phyloP scores from a whole-genome alignment of 2,113 vertebrate genomes.

The Phainopepla nitens region DNA sequence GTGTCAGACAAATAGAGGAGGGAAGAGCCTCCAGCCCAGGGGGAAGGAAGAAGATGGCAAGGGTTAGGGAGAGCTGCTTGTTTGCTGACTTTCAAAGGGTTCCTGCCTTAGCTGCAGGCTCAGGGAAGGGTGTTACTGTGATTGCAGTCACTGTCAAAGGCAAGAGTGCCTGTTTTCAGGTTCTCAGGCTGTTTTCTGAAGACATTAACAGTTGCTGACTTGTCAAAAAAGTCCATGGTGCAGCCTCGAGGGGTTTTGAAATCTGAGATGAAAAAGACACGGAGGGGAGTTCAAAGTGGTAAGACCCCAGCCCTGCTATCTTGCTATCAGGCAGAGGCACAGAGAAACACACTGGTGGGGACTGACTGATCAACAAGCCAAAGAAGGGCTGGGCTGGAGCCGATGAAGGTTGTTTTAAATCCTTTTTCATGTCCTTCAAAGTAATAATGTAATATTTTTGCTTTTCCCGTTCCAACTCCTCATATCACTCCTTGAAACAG shows the following conservation, averaged over 20 bases:
- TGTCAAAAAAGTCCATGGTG: not conserved
- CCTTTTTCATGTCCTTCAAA: not conserved
- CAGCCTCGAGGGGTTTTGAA: not conserved
- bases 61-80: not conserved
- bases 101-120: not conserved
- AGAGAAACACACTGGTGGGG: not conserved
- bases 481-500: not conserved
- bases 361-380: not conserved
- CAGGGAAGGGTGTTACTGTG: not conserved
- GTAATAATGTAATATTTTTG: not conserved
- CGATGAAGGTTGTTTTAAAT: not conserved
- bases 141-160: not conserved
- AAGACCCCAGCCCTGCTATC: not conserved
- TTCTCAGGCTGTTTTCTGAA: constrained; percentile 1
- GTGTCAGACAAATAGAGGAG: not conserved
- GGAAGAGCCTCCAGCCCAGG: not conserved
- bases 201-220: not conserved
- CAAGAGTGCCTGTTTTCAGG: not conserved
- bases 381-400: not conserved
- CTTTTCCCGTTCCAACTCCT: not conserved
- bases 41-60: not conserved
- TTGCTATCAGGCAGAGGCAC: not conserved
- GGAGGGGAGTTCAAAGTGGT: not conserved
- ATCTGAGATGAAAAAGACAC: not conserved
- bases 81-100: not conserved